phyloP scores from a whole-genome alignment of 2,888 invertebrate genomes.

The Epistrophe eligans region DNA sequence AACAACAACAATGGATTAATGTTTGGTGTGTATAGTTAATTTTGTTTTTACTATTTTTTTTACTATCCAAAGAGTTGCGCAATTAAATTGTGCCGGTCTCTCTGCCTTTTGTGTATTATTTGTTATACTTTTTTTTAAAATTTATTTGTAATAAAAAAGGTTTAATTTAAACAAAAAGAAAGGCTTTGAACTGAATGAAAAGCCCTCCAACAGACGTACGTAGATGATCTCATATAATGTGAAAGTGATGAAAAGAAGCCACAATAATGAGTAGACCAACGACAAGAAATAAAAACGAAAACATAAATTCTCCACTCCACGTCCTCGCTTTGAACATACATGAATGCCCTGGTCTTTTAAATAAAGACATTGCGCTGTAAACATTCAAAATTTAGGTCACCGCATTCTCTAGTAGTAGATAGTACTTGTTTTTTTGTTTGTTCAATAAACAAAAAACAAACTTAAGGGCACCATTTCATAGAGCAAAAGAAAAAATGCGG shows the following conservation, averaged over 20 bases:
- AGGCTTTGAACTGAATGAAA: constrained; percentile 27
- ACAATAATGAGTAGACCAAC: constrained; percentile 29
- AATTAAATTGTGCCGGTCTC: constrained; percentile 56
- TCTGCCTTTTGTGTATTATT: constrained; percentile 57
- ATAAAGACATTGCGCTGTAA: constrained; percentile 27
- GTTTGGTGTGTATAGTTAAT: constrained; percentile 56
- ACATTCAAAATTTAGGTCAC: constrained; percentile 40
- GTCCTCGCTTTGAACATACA: constrained; percentile 6
- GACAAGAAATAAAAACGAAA: constrained; percentile 8
- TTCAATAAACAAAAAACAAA: constrained; percentile 11
- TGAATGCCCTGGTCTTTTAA: constrained; percentile 21
- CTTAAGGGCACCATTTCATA: constrained; percentile 20
- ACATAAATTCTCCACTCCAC: not conserved
- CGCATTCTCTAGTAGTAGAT: constrained; percentile 31
- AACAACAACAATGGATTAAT: constrained; percentile 26
- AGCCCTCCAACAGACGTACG: constrained; percentile 9
- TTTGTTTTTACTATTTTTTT: constrained; percentile 30
- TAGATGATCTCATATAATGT: constrained; percentile 29
- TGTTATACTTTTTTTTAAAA: constrained; percentile 44
- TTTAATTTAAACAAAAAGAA: constrained; percentile 37
- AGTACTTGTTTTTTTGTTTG: not conserved
- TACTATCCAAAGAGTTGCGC: constrained; percentile 40
- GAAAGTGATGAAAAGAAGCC: constrained; percentile 25
- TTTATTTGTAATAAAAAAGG: constrained; percentile 48
- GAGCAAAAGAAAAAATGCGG: constrained; percentile 22